Evolutionary conservation across 2,888 invertebrate species (phyloP), one percentile per base, ranked within the genome.

Genomic region (Drosophila histrio): DNA sequence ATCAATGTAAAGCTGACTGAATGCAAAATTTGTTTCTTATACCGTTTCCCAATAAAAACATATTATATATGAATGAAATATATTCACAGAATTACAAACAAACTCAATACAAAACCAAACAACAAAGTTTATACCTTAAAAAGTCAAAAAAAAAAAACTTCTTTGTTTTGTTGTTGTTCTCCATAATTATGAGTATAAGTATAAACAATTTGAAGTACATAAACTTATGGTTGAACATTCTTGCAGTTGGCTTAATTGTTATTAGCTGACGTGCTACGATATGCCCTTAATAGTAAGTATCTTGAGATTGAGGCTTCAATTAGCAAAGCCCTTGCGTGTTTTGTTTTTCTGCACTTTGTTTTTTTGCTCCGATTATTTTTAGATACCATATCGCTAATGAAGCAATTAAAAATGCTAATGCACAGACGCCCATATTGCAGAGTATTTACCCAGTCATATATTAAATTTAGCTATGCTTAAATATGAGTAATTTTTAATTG

Each of bases 331-430:
- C 7, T 39, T 64, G 50, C 54, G 67, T 57, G 28, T 54, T 66
- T 54, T 50, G 44, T n/a, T 34, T 47, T 39, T 34, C 11, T 22
- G 44, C 44, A n/a, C 8, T 30, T 54, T 22, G 13, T 15, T 15
- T 21, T 41, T 30, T 21, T 53, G 21, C 28, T 28, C 17, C 24
- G 43, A 26, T 39, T 72, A 72, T 69, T 69, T 75, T 60, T 57
- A 69, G 72, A 52, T 50, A 38, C 21, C 59, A 69, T 30, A 68
- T 56, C 39, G 70, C 56, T 44, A 59, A 70, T 60, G 19, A 56
- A 63, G 49, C 59, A 53, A 63, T 75, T 72, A 69, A 57, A 49
- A 63, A 56, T 43, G 49, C 43, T 62, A 73, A 72, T 72, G 61
- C 44, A 60, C 39, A 61, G 59, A 26, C 47, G 32, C 26, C 30